Base-by-base conservation (phyloP, 1,140 invertebrate species). In the Eufriesea mexicana region DNA sequence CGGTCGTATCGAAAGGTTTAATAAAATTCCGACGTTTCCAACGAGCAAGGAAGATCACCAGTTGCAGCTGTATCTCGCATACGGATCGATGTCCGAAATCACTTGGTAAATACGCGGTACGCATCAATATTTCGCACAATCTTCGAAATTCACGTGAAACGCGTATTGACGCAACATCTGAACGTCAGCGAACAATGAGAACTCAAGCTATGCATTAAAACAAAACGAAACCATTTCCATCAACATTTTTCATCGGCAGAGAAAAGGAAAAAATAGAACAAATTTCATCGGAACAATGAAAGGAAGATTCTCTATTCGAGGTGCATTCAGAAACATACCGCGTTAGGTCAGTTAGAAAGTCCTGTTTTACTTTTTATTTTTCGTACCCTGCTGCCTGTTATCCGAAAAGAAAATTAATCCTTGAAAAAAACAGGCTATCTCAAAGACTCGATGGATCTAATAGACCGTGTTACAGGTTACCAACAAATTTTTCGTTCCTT, bases 281-380 rank as follows among this genome's bases (percentile, higher is more conserved):
- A 62, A 77, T 77, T 77, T 51, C 14, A 77, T 77, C 61, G 25
- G 5, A 77, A 42, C 61, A n/a, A 67, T 77, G 55, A 67, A 77
- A 55, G 35, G 47, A 77, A 62, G 14, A 64, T 64, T 23, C 61
- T 76, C 25, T 25, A 28, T 62, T 75, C 55, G 42, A 45, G 23
- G 9, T 23, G 57, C 35, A 49, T 62, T 75, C 57, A 47, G 23
- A 47, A 61, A 5, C 55, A 18, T 12, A 25, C 16, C 25, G 25
- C 20, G 42, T 75, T 61, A 28, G 42, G 45, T 61, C 72, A 74
- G n/a, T 45, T 57, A 25, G 16, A 75, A 61, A 20, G n/a, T 75
- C n/a, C 45, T 47, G 54, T 25, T 8, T 12, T 4, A 16, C 14
- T 68, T 54, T 8, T 14, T 18, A 14, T 62, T 49, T 23, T 8